Evolutionary conservation across 2,888 invertebrate species (phyloP).

Genomic region (Melanostoma mellinum): DNA sequence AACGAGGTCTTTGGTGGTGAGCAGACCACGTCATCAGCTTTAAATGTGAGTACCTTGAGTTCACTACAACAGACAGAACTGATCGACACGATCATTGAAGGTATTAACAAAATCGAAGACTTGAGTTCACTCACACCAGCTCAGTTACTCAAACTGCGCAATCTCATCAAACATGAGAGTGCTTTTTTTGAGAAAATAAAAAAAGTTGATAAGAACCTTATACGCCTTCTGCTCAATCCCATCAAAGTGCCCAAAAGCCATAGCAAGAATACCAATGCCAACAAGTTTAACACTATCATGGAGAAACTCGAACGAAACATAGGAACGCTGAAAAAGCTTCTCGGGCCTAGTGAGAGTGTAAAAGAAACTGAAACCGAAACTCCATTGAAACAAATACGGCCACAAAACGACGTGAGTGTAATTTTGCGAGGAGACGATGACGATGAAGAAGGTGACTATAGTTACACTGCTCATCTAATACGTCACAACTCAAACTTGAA

Average conservation of each 20-base stretch:
- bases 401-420: slow-evolving; percentile 46
- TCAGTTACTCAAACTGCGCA: slow-evolving; percentile 77
- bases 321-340: slow-evolving; percentile 79
- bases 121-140: slow-evolving; percentile 75
- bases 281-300: slow-evolving; percentile 76
- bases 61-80: slow-evolving; percentile 61
- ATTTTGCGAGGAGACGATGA: slow-evolving; percentile 46
- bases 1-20: slow-evolving; percentile 35
- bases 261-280: slow-evolving; percentile 28
- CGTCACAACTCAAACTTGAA: slow-evolving; percentile 80
- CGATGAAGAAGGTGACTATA: slow-evolving; percentile 52
- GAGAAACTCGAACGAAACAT: slow-evolving; percentile 80
- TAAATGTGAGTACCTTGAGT: neutral
- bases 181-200: slow-evolving; percentile 80
- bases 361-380: neutral
- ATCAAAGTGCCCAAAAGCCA: slow-evolving; percentile 77
- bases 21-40: slow-evolving; percentile 26
- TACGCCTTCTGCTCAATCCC: slow-evolving; percentile 79
- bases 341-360: slow-evolving; percentile 74
- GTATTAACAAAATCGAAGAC: slow-evolving; percentile 80
- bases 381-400: slow-evolving; percentile 13
- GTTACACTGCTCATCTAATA: slow-evolving; percentile 75
- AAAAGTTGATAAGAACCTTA: slow-evolving; percentile 80
- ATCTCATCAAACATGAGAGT: slow-evolving; percentile 77
- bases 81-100: slow-evolving; percentile 75